Evolutionary conservation across 1,140 invertebrate genomes (phyloP), one percentile per base, ranked within the genome.

Genomic region (Saccostrea cuccullata): DNA sequence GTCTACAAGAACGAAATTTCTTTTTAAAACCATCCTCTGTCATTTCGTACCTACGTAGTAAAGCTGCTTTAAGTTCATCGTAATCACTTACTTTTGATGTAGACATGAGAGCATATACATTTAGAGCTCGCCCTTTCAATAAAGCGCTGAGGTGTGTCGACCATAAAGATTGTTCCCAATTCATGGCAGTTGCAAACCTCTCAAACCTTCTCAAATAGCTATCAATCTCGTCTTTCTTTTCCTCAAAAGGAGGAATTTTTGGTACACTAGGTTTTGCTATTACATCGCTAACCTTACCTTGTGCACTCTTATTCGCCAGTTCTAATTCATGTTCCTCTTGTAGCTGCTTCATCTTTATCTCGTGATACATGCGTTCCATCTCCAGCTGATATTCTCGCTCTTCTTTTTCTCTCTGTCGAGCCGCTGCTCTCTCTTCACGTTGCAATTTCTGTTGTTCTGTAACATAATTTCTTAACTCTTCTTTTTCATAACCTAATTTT

Each of bases 1-100:
- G 89, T 67, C 82, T 90, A 83, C 85, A 58, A 11, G 36, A 40
- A 30, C 87, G 58, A 86, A 91, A 91, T 12, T 73, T 87, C 15
- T 58, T 40, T 55, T 85, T 84, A 55, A 91, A 92, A 0, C 90
- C 91, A 13, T 92, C 88, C 85, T 90, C 90, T 17, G 88, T 91
- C 47, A 88, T 64, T 15, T 91, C 85, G 83, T 84, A 92, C 26
- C 91, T 85, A 55, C 87, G 89, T 11, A 92, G 58, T 26, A 92
- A 67, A 8, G 91, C 90, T 64, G 26, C 82, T 83, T 91, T 92
- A 6, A 92, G 82, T 1, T 58, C 70, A 20, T 88, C 86, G 83
- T 91, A 91, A 70, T 90, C 84, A 26, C 84, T n/a, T 13, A 90
- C 88, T 23, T 89, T 23, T 8, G 87, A 73, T 15, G 55, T 26